phyloP scores from a whole-genome alignment of 2,113 vertebrate genomes.

The Sylvilagus bachmani region DNA sequence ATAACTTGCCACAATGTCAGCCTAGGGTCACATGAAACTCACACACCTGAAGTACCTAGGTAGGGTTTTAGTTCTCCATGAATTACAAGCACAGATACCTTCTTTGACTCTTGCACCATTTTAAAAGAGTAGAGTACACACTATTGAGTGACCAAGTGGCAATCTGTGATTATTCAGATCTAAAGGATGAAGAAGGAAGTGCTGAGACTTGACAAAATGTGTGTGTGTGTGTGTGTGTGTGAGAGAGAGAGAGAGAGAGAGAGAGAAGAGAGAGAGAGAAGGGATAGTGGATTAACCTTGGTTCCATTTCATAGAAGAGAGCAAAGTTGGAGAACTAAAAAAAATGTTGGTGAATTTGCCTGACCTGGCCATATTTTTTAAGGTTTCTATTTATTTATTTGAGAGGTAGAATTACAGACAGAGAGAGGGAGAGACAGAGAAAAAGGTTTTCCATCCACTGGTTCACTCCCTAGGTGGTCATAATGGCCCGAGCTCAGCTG shows the following conservation, averaged over 20 bases:
- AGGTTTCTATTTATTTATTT: no score
- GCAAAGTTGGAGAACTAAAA: no score
- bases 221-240: neutral
- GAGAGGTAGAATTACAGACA: no score
- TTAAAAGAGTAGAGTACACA: neutral
- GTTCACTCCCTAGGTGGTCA: no score
- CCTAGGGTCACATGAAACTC: neutral
- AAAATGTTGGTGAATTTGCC: neutral
- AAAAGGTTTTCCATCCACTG: no score
- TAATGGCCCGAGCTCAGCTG: no score
- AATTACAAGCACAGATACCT: neutral
- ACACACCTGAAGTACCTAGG: neutral
- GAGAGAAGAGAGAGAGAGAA: no score
- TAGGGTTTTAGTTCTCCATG: neutral
- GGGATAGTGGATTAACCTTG: neutral
- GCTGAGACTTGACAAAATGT: neutral
- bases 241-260: no score
- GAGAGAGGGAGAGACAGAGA: no score
- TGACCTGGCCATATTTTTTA: neutral
- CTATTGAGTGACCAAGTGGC: neutral
- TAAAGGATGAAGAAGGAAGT: neutral
- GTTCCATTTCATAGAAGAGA: neutral
- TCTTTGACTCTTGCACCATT: neutral
- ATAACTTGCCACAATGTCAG: neutral
- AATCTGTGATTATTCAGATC: neutral